phyloP scores from a whole-genome alignment of 2,888 invertebrate genomes.

The Apomyelois bistriatella region DNA sequence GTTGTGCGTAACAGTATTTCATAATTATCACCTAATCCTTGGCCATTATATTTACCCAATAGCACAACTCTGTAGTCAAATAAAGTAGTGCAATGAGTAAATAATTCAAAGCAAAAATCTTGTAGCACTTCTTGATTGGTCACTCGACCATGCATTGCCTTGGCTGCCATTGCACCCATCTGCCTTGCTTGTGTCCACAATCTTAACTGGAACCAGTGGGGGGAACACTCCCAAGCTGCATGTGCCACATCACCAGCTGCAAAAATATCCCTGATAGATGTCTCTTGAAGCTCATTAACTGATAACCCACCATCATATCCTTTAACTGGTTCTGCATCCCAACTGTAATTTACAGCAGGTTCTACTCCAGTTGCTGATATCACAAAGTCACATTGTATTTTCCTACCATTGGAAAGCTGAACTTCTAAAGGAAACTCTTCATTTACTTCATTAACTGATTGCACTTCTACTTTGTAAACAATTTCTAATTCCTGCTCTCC shows the following conservation, averaged over 20 bases:
- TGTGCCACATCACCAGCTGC: slow-evolving; percentile 97
- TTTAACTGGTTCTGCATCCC: slow-evolving; percentile 71
- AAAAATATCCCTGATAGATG: slow-evolving; percentile 87
- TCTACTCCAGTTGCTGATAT: slow-evolving; percentile 97
- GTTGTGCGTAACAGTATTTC: slow-evolving; percentile 93
- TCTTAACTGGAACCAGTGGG: slow-evolving; percentile 96
- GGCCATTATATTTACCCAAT: slow-evolving; percentile 95
- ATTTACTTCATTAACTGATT: slow-evolving; percentile 53
- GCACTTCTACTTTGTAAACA: slow-evolving; percentile 81
- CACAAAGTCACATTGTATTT: slow-evolving; percentile 91
- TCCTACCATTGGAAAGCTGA: slow-evolving; percentile 85
- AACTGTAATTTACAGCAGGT: slow-evolving; percentile 82
- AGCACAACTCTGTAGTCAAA: slow-evolving; percentile 96
- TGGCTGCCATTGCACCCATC: slow-evolving; percentile 97
- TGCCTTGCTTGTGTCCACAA: slow-evolving; percentile 99
- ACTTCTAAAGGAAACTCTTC: slow-evolving; percentile 85
- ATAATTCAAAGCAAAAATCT: slow-evolving; percentile 98
- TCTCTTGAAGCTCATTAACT: slow-evolving; percentile 93
- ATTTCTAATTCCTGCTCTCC: slow-evolving; percentile 78
- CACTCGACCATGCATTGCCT: slow-evolving; percentile 87
- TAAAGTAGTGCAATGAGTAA: slow-evolving; percentile 96
- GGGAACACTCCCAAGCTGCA: slow-evolving; percentile 87
- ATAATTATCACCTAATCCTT: slow-evolving; percentile 88
- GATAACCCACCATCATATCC: slow-evolving; percentile 89
- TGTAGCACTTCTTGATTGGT: slow-evolving; percentile 84